phyloP scores from a whole-genome alignment of 1,140 invertebrate species.

The Bombus turneri region DNA sequence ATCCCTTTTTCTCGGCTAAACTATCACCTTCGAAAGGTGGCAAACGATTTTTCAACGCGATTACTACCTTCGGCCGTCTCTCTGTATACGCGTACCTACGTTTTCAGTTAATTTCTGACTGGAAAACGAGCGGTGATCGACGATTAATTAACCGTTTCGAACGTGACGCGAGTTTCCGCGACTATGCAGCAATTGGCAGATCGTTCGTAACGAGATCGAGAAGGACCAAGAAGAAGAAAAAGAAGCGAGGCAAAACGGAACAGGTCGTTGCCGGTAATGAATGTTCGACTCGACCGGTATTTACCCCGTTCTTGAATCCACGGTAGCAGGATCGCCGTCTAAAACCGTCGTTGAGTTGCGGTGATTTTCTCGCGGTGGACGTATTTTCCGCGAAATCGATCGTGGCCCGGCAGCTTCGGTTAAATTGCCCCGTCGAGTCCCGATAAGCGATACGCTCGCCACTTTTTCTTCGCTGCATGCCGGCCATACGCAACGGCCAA shows the following conservation, averaged over 20 bases:
- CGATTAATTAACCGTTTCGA: too few relatives aligned
- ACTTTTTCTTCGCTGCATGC: constrained; percentile 29
- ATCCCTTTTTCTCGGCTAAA: constrained; percentile 40
- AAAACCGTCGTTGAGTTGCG: neutral
- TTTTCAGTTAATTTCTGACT: too few relatives aligned
- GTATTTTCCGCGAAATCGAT: constrained; percentile 56
- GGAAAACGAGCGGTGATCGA: too few relatives aligned
- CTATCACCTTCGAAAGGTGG: constrained; percentile 13
- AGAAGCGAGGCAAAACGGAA: neutral
- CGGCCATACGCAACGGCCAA: neutral
- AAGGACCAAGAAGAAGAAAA: too few relatives aligned
- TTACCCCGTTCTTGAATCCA: constrained; percentile 1
- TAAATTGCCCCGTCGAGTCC: constrained; percentile 36
- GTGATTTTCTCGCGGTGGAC: constrained; percentile 16
- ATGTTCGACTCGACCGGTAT: neutral
- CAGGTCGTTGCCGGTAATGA: neutral
- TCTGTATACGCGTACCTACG: neutral
- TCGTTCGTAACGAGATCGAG: too few relatives aligned
- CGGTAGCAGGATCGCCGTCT: neutral
- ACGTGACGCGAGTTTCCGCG: too few relatives aligned
- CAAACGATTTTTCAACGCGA: neutral
- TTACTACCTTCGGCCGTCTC: neutral
- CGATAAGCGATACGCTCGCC: constrained; percentile 50
- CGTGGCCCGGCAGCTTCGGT: neutral
- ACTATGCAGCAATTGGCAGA: too few relatives aligned